Conservation (phyloP, 2,888 invertebrate species). For the Heliconius hortense region DNA sequence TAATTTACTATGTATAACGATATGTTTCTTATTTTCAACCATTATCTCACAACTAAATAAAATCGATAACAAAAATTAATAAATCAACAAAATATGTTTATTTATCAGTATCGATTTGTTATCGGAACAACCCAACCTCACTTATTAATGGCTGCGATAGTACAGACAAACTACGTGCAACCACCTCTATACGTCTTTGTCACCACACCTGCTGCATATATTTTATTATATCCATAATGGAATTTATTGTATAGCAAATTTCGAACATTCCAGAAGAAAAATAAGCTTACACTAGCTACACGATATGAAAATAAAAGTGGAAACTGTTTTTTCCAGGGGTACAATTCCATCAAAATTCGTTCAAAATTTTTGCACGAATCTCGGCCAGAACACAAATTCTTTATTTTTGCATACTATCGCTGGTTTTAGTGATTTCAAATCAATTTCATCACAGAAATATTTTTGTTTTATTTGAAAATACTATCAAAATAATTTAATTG, state of each 20-base stretch:
- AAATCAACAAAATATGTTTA: not conserved
- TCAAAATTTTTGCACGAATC: slow-evolving; percentile 17
- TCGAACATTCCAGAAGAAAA: slow-evolving; percentile 5
- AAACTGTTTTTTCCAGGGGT: slow-evolving; percentile 6
- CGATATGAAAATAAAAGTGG: slow-evolving; percentile 18
- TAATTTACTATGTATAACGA: too few relatives aligned
- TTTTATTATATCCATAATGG: slow-evolving; percentile 14
- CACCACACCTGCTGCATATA: slow-evolving; percentile 17
- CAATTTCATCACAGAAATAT: slow-evolving; percentile 10
- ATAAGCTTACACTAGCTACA: not conserved
- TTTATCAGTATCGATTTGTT: not conserved
- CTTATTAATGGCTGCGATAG: slow-evolving; percentile 8
- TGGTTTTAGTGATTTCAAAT: slow-evolving; percentile 10
- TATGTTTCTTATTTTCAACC: too few relatives aligned
- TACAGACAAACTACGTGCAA: slow-evolving; percentile 14
- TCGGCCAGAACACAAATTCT: slow-evolving; percentile 14
- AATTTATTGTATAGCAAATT: slow-evolving; percentile 13
- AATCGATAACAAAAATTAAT: not conserved
- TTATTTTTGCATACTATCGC: slow-evolving; percentile 12
- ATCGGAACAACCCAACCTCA: slow-evolving; percentile 1
- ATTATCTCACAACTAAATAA: not conserved
- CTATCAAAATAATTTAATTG: not conserved
- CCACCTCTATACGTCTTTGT: slow-evolving; percentile 12
- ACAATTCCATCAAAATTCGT: slow-evolving; percentile 25
- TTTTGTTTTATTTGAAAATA: not conserved